Evolutionary conservation across 2,113 vertebrate genomes (phyloP), one percentile per base, ranked within the genome.

Genomic region (Seriola rivoliana): DNA sequence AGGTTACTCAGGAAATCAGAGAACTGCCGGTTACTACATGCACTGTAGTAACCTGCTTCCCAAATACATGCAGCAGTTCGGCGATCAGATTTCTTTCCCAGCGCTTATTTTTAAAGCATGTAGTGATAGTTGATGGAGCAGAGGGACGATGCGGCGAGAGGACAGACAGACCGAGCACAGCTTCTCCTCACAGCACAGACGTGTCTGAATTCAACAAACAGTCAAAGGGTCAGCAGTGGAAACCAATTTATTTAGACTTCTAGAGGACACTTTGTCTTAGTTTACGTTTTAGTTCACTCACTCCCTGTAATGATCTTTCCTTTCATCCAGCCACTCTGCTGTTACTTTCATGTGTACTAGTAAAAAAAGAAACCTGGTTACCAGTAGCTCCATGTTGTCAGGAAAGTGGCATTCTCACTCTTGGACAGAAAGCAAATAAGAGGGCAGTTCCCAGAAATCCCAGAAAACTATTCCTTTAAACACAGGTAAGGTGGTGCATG

Each of bases 131-230:
- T 9, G 32, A 79, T 60, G 40, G 14, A 2, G 42, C 40, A 44
- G 40, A 44, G n/a, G 11, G 36, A 9, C 1, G 0, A 42, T 2
- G 1, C 52, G 54, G 60, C 6, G 38, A 71, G 46, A 38, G 32
- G 38, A 59, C 60, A 32, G 57, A 62, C 19, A 17, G 54, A 74
- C 32, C 4, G 12, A n/a, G 50, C 9, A 14, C 36, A 40, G 57
- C 69, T 17, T 69, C 21, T 63, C 29, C 52, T 54, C 17, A 12
- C 42, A 0, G 34, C 16, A 5, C 11, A 10, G 71, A 74, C 23
- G 44, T 50, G 34, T 77, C 50, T 21, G 32, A 65, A 71, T 71
- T 79, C 36, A 66, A 65, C 34, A 73, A 66, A 64, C 25, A 73
- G 16, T 36, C 21, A 57, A 17, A 46, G 25, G 48, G 29, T 73